Evolutionary conservation across 2,113 vertebrate species (phyloP).

Genomic region (Fulmarus glacialis): DNA sequence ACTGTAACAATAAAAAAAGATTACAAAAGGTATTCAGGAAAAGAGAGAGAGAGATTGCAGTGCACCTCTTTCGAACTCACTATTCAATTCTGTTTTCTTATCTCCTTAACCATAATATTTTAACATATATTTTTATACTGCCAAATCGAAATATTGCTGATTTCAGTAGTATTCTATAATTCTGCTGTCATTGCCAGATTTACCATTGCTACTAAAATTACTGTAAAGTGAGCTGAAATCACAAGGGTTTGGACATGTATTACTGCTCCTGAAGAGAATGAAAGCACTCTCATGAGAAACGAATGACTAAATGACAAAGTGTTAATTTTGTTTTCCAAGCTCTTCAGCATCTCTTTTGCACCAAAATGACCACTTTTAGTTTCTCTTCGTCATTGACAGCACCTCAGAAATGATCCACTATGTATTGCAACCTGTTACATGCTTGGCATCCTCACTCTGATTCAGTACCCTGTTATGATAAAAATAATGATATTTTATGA

Average conservation of each 20-base stretch:
- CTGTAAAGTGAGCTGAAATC: background rate
- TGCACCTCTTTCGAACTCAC: background rate
- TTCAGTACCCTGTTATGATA: background rate
- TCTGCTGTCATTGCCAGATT: background rate
- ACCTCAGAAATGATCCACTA: background rate
- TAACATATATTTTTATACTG: constrained; percentile 4
- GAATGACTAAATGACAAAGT: background rate
- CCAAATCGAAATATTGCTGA: constrained; percentile 5
- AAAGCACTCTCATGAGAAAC: background rate
- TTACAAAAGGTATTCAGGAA: constrained; percentile 33
- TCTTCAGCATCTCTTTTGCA: background rate
- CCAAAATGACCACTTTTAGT: background rate
- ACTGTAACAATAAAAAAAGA: constrained; percentile 27
- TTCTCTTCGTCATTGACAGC: background rate
- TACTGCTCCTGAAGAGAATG: background rate
- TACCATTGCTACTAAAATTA: constrained; percentile 23
- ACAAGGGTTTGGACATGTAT: background rate
- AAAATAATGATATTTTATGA: background rate
- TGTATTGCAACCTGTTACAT: background rate
- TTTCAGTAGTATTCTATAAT: constrained; percentile 9
- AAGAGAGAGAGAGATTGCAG: background rate
- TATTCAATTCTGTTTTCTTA: constrained; percentile 37
- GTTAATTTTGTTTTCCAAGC: background rate
- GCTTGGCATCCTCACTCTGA: background rate
- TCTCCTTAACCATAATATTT: constrained; percentile 48